Base-by-base conservation (phyloP, 1,140 invertebrate species). In the Centruroides sculpturatus region DNA sequence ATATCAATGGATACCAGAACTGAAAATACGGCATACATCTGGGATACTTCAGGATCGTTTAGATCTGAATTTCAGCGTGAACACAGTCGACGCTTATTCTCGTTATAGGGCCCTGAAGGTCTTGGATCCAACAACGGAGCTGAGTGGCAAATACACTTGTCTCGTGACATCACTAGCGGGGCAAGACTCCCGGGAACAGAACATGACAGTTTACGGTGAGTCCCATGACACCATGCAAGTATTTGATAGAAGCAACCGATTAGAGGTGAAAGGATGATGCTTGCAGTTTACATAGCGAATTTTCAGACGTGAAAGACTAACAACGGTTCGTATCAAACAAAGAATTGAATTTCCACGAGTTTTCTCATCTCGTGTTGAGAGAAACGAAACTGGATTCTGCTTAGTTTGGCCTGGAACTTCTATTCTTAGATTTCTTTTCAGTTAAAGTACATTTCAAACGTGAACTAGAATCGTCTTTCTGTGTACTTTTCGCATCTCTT, bases 31-130 rank as follows among this genome's bases (percentile, higher is more conserved):
- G 3, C 79, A 81, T 68, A 82, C 79, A 51, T 70, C 78, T 68
- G 79, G 66, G 76, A 76, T 82, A 3, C 73, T 85, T 47, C 79
- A 80, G 61, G 84, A 82, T 50, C 78, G 82, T 67, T 76, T 88
- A 36, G 82, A 87, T 70, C 71, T 87, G 60, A 76, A 79, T 61
- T 86, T 85, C 72, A 79, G 73, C 66, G 84, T 83, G 35, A 83
- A 82, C 54, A 61, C 64, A 9, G 53, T 57, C 35, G 76, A 85
- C 69, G 77, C 81, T 57, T 72, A 79, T 66, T 85, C 82, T 63
- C 80, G 81, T 70, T 84, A 88, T 71, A 78, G 87, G 66, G 86
- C 86, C 5, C 78, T 90, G 67, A 84, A 84, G 71, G 83, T 90
- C 66, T 68, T 81, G 60, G 80, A 80, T 64, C 83, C 85, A 9